Evolutionary conservation across 2,113 vertebrate genomes (phyloP).

Genomic region (Kryptolebias marmoratus): DNA sequence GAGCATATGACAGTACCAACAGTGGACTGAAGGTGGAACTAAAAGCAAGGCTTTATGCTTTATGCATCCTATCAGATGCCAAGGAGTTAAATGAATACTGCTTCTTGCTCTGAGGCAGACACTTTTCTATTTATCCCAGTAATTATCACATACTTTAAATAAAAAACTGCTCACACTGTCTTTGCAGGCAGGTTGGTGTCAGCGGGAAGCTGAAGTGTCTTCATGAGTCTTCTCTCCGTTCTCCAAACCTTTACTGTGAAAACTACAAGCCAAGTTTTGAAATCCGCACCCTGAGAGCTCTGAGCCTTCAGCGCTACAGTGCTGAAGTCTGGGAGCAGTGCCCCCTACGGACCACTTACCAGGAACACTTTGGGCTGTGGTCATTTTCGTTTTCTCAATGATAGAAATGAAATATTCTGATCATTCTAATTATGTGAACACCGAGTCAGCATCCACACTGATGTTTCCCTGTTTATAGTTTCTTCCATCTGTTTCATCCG

Average conservation of each 20-base stretch:
- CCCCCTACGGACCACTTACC: slow-evolving; percentile 46
- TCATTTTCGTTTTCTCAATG: slow-evolving; percentile 1
- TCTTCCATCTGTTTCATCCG: too few species aligned
- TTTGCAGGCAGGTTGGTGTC: slow-evolving; percentile 1
- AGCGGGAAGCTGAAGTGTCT: neutral
- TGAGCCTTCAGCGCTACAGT: slow-evolving; percentile 8
- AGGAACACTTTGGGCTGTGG: slow-evolving; percentile 50
- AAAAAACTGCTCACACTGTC: neutral
- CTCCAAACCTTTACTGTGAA: slow-evolving; percentile 1
- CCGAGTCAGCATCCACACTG: too few species aligned
- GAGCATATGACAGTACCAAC: neutral
- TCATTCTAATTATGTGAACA: neutral
- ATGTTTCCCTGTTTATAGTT: too few species aligned
- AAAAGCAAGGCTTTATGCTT: neutral
- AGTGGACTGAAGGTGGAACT: neutral
- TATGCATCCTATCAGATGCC: too few species aligned
- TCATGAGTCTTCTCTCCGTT: neutral
- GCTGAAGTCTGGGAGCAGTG: neutral
- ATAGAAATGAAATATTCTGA: too few species aligned
- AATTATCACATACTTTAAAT: neutral
- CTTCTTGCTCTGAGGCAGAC: too few species aligned
- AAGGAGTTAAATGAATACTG: too few species aligned
- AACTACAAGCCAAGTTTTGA: slow-evolving; percentile 58
- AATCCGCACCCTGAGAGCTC: slow-evolving; percentile 36
- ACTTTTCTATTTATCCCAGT: too few species aligned